These are phyloP conservation scores for Hirundichthys speculiger DNA, from an alignment of 2,113 vertebrate genomes.

Conservation along the genomic window DNA sequence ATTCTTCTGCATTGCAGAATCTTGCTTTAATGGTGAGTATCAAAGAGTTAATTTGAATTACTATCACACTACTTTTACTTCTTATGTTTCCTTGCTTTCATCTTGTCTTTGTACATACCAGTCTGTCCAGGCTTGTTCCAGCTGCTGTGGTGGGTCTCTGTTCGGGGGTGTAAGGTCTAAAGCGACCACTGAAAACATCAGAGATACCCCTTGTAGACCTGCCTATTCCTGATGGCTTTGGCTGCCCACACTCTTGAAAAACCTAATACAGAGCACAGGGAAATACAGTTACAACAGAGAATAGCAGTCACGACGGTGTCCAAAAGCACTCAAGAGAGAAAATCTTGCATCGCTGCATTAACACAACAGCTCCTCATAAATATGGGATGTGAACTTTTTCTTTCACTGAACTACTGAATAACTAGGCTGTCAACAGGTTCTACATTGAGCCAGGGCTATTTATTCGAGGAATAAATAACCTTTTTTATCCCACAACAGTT, in stretches of 20 bases:
- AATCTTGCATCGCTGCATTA: conserved; percentile 2
- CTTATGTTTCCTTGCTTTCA: background rate
- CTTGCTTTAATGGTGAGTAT: too few relatives aligned
- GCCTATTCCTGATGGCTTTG: conserved; percentile 86
- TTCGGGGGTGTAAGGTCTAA: conserved; percentile 88
- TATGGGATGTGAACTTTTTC: conserved; percentile 1
- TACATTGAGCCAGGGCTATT: conserved; percentile 2
- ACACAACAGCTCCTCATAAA: background rate
- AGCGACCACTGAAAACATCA: conserved; percentile 88
- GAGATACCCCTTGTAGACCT: conserved; percentile 88
- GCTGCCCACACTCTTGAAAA: conserved; percentile 94
- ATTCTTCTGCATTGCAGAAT: too few relatives aligned
- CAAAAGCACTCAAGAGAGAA: background rate
- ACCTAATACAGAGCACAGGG: conserved; percentile 80
- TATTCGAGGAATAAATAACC: conserved; percentile 23
- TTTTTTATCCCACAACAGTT: conserved; percentile 28
- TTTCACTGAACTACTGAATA: background rate
- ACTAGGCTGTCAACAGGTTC: conserved; percentile 11
- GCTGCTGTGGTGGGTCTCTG: conserved; percentile 90
- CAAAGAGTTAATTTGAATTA: background rate
- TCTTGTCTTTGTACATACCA: conserved; percentile 81
- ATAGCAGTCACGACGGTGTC: too few relatives aligned
- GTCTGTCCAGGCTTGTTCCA: conserved; percentile 91
- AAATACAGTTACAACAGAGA: conserved; percentile 1
- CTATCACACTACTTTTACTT: background rate